Percentiles rank a stretch among this genome's conserved stretches.
These are phyloP conservation scores for Metalampra italica DNA, from an alignment of 2,888 invertebrate genomes.

Conservation along the genomic window DNA sequence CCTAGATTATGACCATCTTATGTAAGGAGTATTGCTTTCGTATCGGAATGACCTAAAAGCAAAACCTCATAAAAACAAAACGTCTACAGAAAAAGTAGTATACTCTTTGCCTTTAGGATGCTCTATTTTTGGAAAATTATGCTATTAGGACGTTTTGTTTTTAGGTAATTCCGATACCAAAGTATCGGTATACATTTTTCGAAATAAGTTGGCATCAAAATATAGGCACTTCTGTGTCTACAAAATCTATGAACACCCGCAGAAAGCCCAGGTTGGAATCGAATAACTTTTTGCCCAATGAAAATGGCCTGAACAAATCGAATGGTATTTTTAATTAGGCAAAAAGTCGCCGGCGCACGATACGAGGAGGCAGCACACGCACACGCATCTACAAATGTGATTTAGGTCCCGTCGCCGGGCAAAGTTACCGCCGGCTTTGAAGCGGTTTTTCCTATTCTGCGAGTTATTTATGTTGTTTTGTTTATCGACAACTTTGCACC, in stretches of 20 bases:
- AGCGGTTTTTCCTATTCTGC: background rate
- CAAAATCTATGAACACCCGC: slow-evolving; percentile 7
- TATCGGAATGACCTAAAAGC: no score
- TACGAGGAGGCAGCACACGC: background rate
- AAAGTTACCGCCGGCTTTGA: background rate
- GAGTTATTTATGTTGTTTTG: background rate
- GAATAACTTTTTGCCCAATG: slow-evolving; percentile 25
- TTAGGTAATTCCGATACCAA: no score
- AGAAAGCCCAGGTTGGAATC: slow-evolving; percentile 5
- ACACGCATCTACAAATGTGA: background rate
- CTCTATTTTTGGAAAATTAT: no score
- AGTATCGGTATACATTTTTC: background rate
- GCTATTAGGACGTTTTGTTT: no score
- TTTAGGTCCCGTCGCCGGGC: background rate
- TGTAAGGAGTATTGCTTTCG: no score
- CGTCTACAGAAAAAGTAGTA: no score
- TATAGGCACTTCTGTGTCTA: background rate
- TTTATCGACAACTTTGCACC: no score
- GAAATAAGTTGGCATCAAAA: background rate
- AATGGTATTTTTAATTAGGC: slow-evolving; percentile 43
- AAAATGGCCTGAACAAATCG: slow-evolving; percentile 43
- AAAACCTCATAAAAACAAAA: no score
- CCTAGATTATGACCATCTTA: no score
- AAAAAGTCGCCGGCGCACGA: slow-evolving; percentile 23
- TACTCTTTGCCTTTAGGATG: no score